Conservation (phyloP, 2,113 vertebrate species). For the Myiagra hebetior region DNA sequence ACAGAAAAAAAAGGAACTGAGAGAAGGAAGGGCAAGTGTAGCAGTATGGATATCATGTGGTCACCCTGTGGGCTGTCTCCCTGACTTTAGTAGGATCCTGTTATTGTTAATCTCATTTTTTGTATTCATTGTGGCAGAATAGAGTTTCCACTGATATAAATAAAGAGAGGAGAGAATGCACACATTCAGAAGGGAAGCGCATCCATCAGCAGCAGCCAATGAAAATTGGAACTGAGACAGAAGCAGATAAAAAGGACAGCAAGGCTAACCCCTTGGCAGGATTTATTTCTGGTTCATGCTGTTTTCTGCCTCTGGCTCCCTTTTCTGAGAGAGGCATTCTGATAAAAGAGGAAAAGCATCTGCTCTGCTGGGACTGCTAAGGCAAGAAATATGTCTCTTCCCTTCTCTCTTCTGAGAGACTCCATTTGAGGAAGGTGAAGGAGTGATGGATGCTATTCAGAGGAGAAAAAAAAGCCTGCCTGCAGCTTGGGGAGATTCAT, state of each 20-base stretch:
- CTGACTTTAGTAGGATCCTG: neutral
- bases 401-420: neutral
- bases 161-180: neutral
- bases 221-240: constrained; percentile 11
- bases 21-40: neutral
- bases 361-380: neutral
- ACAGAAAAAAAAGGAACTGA: neutral
- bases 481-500: neutral
- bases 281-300: neutral
- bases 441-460: neutral
- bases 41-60: neutral
- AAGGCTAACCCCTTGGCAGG: neutral
- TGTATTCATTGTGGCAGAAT: neutral
- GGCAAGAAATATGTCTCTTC: neutral
- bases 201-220: neutral
- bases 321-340: neutral
- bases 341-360: neutral
- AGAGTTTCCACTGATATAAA: neutral
- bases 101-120: constrained; percentile 7
- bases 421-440: neutral
- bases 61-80: neutral
- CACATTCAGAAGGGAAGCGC: neutral
- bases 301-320: neutral
- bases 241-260: neutral
- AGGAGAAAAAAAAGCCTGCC: neutral